These are phyloP conservation scores for Platysternon megacephalum DNA, from an alignment of 2,113 vertebrate genomes.

Conservation along the genomic window DNA sequence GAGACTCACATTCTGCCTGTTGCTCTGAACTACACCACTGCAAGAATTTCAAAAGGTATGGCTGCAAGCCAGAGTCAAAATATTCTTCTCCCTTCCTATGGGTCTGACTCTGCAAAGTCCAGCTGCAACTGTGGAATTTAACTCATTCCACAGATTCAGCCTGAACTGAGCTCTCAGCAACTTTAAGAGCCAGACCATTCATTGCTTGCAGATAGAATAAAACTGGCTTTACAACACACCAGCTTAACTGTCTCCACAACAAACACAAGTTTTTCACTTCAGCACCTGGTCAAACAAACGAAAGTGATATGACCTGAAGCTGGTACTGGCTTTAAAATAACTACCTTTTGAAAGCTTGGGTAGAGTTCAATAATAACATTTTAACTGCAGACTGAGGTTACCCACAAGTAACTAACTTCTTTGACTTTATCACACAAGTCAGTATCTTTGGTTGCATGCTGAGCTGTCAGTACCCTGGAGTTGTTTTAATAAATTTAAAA, in stretches of 20 bases:
- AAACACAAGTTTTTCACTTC: slow-evolving; percentile 50
- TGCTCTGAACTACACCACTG: background rate
- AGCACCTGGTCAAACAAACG: slow-evolving; percentile 37
- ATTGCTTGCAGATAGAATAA: slow-evolving; percentile 13
- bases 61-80: slow-evolving; percentile 10
- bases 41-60: background rate
- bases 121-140: slow-evolving; percentile 29
- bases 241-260: background rate
- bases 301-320: background rate
- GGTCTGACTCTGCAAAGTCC: slow-evolving; percentile 20
- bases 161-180: slow-evolving; percentile 33
- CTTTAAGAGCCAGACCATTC: slow-evolving; percentile 1
- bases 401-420: background rate
- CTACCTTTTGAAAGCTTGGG: background rate
- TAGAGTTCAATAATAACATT: background rate
- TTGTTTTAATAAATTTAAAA: background rate
- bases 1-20: background rate
- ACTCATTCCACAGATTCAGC: slow-evolving; percentile 16
- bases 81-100: slow-evolving; percentile 5
- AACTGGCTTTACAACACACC: background rate
- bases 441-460: fast-evolving
- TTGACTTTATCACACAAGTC: background rate
- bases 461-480: background rate
- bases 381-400: background rate
- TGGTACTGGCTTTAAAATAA: slow-evolving; percentile 23